These are phyloP conservation scores for Leuciscus idus DNA, from an alignment of 2,113 vertebrate species.

Conservation along the genomic window DNA sequence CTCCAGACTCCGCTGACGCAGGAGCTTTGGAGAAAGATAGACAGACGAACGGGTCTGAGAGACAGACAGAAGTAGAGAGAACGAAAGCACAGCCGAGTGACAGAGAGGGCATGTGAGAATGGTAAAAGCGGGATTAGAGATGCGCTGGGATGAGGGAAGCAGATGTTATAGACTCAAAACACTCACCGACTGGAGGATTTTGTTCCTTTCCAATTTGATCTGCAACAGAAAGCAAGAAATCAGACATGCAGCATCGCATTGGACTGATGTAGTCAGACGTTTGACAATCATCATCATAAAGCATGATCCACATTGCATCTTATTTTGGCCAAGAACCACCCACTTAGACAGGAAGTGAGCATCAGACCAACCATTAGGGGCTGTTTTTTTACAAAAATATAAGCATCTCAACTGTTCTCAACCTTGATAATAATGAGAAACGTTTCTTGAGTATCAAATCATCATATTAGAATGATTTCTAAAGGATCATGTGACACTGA, in stretches of 20 bases:
- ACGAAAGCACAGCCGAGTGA: neutral
- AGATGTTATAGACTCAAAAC: neutral
- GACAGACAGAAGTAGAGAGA: constrained; percentile 30
- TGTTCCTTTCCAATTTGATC: constrained; percentile 80
- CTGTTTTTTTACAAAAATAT: no score
- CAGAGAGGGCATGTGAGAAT: neutral
- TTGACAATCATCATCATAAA: neutral
- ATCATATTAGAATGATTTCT: no score
- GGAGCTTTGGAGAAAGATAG: constrained; percentile 62
- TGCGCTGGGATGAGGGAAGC: neutral
- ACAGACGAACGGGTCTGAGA: constrained; percentile 57
- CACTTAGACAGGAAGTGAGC: neutral
- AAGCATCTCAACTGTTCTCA: no score
- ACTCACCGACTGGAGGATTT: constrained; percentile 74
- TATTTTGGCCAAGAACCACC: neutral
- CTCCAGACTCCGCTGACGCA: constrained; percentile 59
- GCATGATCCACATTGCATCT: neutral
- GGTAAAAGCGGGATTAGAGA: neutral
- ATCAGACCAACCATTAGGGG: neutral
- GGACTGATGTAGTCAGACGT: neutral
- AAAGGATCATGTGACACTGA: no score
- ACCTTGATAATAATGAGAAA: no score
- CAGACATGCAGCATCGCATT: neutral
- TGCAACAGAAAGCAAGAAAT: constrained; percentile 51
- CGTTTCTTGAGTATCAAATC: no score